These are phyloP conservation scores for Omphaloscelis lunosa DNA, from an alignment of 2,888 invertebrate genomes.

Conservation along the genomic window DNA sequence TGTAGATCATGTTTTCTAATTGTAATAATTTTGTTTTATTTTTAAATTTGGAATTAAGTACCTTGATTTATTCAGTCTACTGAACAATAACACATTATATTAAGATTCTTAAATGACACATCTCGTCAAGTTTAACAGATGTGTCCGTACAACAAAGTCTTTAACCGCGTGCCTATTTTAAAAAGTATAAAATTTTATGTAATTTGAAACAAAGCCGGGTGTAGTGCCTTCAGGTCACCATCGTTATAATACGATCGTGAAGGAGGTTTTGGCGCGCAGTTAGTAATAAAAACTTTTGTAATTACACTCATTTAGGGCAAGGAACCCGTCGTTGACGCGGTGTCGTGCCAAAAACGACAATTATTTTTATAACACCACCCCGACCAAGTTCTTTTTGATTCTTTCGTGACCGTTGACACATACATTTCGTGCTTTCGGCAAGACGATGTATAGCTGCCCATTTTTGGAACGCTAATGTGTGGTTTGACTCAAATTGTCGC, in stretches of 20 bases:
- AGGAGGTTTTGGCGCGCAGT: conserved; percentile 86
- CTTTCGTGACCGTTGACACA: conserved; percentile 67
- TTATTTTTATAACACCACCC: conserved; percentile 85
- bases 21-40: neutral
- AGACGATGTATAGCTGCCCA: conserved; percentile 35
- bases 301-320: conserved; percentile 89
- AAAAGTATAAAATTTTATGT: conserved; percentile 70
- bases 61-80: neutral
- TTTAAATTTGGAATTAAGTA: neutral
- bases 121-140: conserved; percentile 25
- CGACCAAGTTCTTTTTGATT: conserved; percentile 70
- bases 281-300: conserved; percentile 90
- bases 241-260: conserved; percentile 77
- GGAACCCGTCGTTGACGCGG: conserved; percentile 85
- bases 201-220: conserved; percentile 72
- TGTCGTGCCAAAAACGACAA: conserved; percentile 89
- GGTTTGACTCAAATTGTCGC: conserved; percentile 35
- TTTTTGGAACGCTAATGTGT: conserved; percentile 51
- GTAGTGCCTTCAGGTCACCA: conserved; percentile 71
- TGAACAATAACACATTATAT: neutral
- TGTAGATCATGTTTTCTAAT: conserved; percentile 37
- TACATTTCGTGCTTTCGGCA: conserved; percentile 50
- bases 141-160: conserved; percentile 28
- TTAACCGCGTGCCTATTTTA: conserved; percentile 48
- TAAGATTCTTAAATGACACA: conserved; percentile 7